These are phyloP conservation scores for Phoenoteleia sp. DNA, from an alignment of 2,888 invertebrate species.

Conservation along the genomic window DNA sequence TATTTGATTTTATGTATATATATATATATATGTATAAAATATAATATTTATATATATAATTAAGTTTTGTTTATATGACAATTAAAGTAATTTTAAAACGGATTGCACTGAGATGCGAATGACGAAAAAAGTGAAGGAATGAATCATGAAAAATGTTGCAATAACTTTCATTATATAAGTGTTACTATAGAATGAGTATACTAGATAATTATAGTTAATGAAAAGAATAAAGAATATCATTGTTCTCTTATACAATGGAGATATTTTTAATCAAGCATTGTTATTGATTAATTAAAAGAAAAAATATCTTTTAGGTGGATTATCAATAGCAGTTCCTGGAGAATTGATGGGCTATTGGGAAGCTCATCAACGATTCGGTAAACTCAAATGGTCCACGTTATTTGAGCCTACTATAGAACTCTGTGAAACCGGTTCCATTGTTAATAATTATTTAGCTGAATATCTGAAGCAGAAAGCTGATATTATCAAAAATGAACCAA, in stretches of 20 bases:
- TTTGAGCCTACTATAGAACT: slow-evolving; percentile 93
- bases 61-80: no score
- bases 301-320: slow-evolving; percentile 87
- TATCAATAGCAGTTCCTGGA: slow-evolving; percentile 95
- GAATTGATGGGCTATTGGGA: slow-evolving; percentile 95
- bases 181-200: not conserved
- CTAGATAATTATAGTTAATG: not conserved
- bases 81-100: no score
- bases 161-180: not conserved
- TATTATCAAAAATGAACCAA: slow-evolving; percentile 88
- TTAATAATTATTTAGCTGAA: slow-evolving; percentile 90
- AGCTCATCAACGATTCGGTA: slow-evolving; percentile 92
- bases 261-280: no score
- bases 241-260: no score
- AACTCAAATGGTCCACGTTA: slow-evolving; percentile 92
- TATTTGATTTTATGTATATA: no score
- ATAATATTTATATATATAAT: no score
- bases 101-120: no score
- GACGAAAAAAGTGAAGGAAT: not conserved
- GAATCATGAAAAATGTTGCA: not conserved
- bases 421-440: slow-evolving; percentile 91
- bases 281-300: not conserved
- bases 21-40: no score
- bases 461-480: slow-evolving; percentile 87
- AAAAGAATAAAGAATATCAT: no score